Conservation (phyloP, 2,113 vertebrate species). For the Upupa epops region DNA sequence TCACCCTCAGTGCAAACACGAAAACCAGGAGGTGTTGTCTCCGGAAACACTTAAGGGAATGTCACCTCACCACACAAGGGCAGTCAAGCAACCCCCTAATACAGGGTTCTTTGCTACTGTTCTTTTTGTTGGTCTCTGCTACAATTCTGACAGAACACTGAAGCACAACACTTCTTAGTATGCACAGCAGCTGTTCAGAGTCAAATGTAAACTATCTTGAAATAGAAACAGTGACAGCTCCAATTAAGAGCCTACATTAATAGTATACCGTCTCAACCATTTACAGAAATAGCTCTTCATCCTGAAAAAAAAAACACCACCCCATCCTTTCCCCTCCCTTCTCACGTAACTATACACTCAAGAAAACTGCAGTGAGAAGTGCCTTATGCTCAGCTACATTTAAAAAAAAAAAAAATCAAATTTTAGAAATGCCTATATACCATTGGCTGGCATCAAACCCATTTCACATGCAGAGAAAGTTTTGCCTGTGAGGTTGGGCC, state of each 20-base stretch:
- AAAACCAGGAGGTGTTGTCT: not conserved
- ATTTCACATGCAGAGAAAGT: not conserved
- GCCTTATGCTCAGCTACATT: not conserved
- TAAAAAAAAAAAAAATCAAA: not conserved
- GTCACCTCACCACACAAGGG: not conserved
- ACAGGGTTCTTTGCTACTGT: too few species aligned
- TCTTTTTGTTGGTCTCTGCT: not conserved
- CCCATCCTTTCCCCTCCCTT: not conserved
- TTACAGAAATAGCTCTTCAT: not conserved
- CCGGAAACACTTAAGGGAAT: not conserved
- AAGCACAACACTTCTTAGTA: not conserved
- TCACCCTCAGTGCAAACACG: not conserved
- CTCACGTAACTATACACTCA: not conserved
- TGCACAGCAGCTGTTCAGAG: conserved; percentile 40
- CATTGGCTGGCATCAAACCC: not conserved
- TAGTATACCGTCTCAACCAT: not conserved
- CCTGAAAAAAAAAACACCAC: not conserved
- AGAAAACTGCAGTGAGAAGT: not conserved
- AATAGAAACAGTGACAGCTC: not conserved
- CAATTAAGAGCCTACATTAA: not conserved
- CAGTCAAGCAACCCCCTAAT: not conserved
- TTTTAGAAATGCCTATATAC: not conserved
- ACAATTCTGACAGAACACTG: not conserved
- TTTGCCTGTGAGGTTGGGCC: not conserved
- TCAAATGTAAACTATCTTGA: not conserved